Percentiles rank a stretch among this genome's conserved stretches.
Evolutionary conservation across 2,113 vertebrate genomes (phyloP).

Genomic region (Rattus norvegicus): GRCr8 NC_086031.1:82903501-82904000

Average conservation of each 20-base stretch:
- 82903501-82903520: not conserved
- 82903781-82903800: not conserved
- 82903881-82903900: not conserved
- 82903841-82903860: not conserved
- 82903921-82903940: fast-evolving
- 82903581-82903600: not conserved
- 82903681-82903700: not conserved
- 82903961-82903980: too few species aligned
- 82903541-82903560: not conserved
- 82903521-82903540: not conserved
- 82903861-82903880: not conserved
- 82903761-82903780: not conserved
- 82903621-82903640: not conserved
- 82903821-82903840: not conserved
- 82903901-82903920: not conserved
- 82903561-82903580: too few species aligned
- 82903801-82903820: not conserved
- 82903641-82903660: not conserved
- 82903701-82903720: not conserved
- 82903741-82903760: not conserved
- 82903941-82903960: not conserved
- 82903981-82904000: not conserved
- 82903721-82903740: not conserved
- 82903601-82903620: not conserved
- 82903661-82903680: not conserved